Evolutionary conservation across 1,140 invertebrate species (phyloP), one percentile per base, ranked within the genome.

Genomic region (Drosophila ercepeae): DNA sequence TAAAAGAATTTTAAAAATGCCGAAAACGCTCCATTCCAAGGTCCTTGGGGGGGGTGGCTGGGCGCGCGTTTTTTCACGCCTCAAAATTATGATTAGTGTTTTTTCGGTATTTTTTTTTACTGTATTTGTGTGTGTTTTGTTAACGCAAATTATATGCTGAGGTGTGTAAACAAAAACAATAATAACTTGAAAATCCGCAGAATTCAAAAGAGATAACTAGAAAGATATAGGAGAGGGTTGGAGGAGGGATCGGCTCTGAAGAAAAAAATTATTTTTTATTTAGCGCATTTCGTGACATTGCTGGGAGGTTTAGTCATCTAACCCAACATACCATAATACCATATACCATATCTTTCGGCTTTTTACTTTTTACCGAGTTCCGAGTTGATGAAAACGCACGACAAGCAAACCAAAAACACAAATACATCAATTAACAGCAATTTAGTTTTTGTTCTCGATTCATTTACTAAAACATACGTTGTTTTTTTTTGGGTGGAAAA

Each of bases 161-260:
- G 39, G 60, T 64, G 60, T 64, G 55, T 64, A 64, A 64, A 61
- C 60, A 64, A 64, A 64, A 64, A 48, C 60, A 64, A 61, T 64
- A 64, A 64, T 64, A 64, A 39, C 61, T 64, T 29, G 60, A 54
- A 19, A 46, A 36, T 46, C 57, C 21, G 59, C 58, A 54, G 25
- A 41, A 23, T 11, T 3, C 7, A 13, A 61, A 63, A 59, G 57
- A 36, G 32, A 45, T 48, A 48, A 63, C 39, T 8, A 42, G 54
- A 55, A 36, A 58, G 53, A 58, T 16, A 27, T 9, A 42, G 16
- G 18, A 13, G 32, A 18, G 5, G 39, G 39, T 39, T 5, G 18
- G 23, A 27, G 7, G 16, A n/a, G n/a, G n/a, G n/a, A n/a, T n/a
- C n/a, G 25, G 25, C 46, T 39, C 55, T 64, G 29, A 57, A 46